phyloP scores from a whole-genome alignment of 2,888 invertebrate species.

The Mythimna pallens region DNA sequence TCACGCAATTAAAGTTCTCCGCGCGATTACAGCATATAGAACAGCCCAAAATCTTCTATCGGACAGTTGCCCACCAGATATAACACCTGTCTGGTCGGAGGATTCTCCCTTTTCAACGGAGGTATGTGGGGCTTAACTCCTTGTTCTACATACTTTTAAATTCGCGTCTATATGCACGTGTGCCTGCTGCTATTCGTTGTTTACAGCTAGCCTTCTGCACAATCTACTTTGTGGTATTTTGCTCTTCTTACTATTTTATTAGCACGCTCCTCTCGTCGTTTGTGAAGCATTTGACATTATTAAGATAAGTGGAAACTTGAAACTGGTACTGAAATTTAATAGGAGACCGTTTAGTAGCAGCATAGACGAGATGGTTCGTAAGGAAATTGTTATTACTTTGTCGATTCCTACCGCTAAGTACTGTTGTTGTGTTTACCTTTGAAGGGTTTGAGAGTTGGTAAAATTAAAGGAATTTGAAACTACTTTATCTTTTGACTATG shows the following conservation, averaged over 20 bases:
- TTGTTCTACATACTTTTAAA: too few species aligned
- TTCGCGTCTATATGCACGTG: neutral
- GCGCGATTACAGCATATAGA: too few species aligned
- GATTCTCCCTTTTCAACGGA: too few species aligned
- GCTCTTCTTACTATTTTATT: constrained; percentile 35
- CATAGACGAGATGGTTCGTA: neutral
- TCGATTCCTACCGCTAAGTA: constrained; percentile 18
- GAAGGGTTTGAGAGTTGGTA: neutral
- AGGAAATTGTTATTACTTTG: constrained; percentile 39
- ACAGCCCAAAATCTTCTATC: too few species aligned
- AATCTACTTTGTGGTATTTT: neutral
- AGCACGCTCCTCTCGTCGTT: constrained; percentile 21
- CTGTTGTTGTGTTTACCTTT: neutral
- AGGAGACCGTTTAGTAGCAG: constrained; percentile 12
- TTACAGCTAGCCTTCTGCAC: neutral
- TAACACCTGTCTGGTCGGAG: too few species aligned
- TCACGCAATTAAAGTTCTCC: too few species aligned
- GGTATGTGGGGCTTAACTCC: too few species aligned
- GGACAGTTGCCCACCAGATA: too few species aligned
- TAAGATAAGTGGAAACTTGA: constrained; percentile 34
- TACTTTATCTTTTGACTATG: too few species aligned
- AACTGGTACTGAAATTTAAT: constrained; percentile 27
- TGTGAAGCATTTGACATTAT: constrained; percentile 41
- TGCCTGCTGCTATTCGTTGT: neutral
- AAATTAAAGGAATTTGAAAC: constrained; percentile 5